Conservation (phyloP, 2,113 vertebrate species). For the Ammodramus savannarum region DNA sequence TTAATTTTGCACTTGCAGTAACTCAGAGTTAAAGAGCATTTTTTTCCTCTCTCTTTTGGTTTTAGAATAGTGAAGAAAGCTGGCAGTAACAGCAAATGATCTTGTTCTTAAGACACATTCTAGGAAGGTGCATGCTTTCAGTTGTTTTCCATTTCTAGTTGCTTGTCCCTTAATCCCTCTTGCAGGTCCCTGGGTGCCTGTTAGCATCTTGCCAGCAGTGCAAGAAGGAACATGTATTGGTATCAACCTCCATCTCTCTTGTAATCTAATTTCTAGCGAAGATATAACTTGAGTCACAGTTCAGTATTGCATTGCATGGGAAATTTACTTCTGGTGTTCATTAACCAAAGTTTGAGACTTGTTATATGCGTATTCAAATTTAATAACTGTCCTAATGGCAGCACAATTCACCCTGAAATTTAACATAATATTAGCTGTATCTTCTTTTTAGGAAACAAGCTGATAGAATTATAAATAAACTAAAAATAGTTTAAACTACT, state of each 20-base stretch:
- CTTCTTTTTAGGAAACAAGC: neutral
- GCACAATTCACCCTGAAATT: neutral
- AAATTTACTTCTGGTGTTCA: neutral
- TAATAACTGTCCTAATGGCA: neutral
- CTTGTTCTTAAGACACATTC: neutral
- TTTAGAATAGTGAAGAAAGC: neutral
- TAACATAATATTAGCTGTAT: neutral
- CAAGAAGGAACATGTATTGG: neutral
- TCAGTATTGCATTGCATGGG: neutral
- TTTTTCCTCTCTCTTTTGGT: neutral
- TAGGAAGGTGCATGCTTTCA: neutral
- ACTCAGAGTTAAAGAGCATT: neutral
- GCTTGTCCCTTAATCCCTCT: neutral
- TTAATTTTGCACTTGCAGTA: neutral
- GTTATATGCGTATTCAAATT: neutral
- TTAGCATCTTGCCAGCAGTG: neutral
- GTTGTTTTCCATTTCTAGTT: neutral
- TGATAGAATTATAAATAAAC: neutral
- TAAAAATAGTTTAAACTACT: neutral
- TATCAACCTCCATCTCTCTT: neutral
- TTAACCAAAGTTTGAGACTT: neutral
- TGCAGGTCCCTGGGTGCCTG: neutral
- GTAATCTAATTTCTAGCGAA: neutral
- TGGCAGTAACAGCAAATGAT: neutral
- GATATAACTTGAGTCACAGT: neutral